Percentiles rank a stretch among this genome's conserved stretches.
These are phyloP conservation scores for Perognathus longimembris DNA, from an alignment of 2,113 vertebrate species.

Conservation along the genomic window DNA sequence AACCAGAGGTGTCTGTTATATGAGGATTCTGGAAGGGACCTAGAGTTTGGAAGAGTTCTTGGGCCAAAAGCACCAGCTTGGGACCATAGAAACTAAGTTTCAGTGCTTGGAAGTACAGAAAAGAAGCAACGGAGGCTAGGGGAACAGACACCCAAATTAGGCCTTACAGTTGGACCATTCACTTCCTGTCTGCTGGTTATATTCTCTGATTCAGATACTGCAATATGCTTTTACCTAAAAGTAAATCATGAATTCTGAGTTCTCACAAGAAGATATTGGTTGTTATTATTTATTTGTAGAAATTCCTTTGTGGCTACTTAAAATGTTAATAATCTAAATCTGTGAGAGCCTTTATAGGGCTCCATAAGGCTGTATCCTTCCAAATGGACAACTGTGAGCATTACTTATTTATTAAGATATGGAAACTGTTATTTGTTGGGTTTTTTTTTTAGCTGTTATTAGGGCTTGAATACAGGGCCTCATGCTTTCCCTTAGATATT, in stretches of 20 bases:
- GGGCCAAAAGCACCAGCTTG: not conserved
- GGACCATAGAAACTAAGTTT: not conserved
- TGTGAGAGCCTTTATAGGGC: not conserved
- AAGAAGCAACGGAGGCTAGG: not conserved
- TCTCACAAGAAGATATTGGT: not conserved
- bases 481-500: too few species aligned
- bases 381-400: not conserved
- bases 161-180: not conserved
- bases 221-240: slow-evolving; percentile 8
- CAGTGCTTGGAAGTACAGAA: not conserved
- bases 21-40: not conserved
- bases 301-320: not conserved
- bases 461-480: too few species aligned
- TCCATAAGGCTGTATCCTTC: not conserved
- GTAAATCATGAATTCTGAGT: slow-evolving; percentile 20
- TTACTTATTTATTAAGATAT: not conserved
- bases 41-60: not conserved
- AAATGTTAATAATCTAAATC: not conserved
- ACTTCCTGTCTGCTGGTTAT: not conserved
- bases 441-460: too few species aligned
- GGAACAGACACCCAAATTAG: not conserved
- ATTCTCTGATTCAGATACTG: not conserved
- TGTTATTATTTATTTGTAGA: slow-evolving; percentile 25
- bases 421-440: too few species aligned
- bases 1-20: not conserved